Evolutionary conservation across 1,140 invertebrate genomes (phyloP), one percentile per base, ranked within the genome.

Genomic region (Scylla paramamosain): DNA sequence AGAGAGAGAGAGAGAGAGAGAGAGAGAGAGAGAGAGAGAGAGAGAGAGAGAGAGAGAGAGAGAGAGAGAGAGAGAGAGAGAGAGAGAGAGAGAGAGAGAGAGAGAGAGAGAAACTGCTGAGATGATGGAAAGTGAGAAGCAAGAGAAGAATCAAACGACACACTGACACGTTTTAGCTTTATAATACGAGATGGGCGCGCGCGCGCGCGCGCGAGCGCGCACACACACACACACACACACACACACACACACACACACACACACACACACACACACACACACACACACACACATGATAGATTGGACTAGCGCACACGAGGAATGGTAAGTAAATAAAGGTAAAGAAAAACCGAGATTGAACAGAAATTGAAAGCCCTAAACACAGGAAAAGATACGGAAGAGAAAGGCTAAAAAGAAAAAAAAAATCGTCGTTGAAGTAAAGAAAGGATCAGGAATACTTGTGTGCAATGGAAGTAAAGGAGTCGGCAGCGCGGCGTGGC

Each of bases 1-100:
- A 77, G 67, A 77, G 67, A 77, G 67, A 77, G 67, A 77, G 67
- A 77, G 67, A 77, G 67, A 77, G 67, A 77, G 67, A 77, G 67
- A 77, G 67, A 77, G 67, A 77, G 67, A 77, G 67, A 77, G 67
- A 77, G 67, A 77, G 67, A 77, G 67, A 77, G 67, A 77, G 67
- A 77, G 67, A 77, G 67, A 77, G 67, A 77, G 67, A 77, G 67
- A 77, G 67, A 77, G 67, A 77, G 67, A 77, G 67, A 77, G 67
- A 77, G 67, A 77, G 67, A 77, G 67, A 77, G 67, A 77, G 67
- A 77, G 67, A 77, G 67, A 77, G 67, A 77, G 67, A 77, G 67
- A 77, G 67, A 77, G 67, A 77, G 67, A 77, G 67, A 77, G 67
- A 77, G 67, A 77, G 67, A 77, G 67, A 77, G 67, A 77, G 67